phyloP scores from a whole-genome alignment of 2,797 vertebrate species.

The Artibeus lituratus region DNA sequence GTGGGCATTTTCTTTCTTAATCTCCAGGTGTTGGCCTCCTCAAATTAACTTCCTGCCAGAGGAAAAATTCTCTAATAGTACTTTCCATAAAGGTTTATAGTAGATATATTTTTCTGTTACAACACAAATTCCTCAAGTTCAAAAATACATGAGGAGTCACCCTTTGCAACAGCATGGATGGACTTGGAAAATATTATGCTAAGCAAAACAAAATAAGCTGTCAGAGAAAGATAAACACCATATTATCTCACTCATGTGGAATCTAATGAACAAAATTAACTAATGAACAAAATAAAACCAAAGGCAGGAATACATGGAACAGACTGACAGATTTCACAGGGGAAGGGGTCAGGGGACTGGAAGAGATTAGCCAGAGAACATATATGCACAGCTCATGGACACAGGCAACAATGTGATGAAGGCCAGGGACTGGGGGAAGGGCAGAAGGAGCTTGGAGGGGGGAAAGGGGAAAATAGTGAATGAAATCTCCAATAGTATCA shows the following conservation, averaged over 20 bases:
- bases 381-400: not conserved
- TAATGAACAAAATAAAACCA: not conserved
- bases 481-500: not conserved
- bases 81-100: not conserved
- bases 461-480: not conserved
- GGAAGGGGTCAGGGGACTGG: not conserved
- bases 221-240: not conserved
- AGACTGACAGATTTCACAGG: not conserved
- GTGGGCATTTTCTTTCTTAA: not conserved
- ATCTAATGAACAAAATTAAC: not conserved
- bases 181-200: not conserved
- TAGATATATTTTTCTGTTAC: not conserved
- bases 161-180: not conserved
- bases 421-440: not conserved
- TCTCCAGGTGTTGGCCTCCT: not conserved
- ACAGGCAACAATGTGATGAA: not conserved
- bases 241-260: not conserved
- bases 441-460: not conserved
- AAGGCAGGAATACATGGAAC: not conserved
- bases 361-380: not conserved
- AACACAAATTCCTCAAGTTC: conserved; percentile 2
- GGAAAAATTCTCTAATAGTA: not conserved
- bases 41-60: conserved; percentile 34
- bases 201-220: not conserved
- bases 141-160: not conserved